A percentile compares a stretch with the other conserved stretches of the same genome.
phyloP scores from a whole-genome alignment of 2,888 invertebrate genomes.

The Dynastes grantii region DNA sequence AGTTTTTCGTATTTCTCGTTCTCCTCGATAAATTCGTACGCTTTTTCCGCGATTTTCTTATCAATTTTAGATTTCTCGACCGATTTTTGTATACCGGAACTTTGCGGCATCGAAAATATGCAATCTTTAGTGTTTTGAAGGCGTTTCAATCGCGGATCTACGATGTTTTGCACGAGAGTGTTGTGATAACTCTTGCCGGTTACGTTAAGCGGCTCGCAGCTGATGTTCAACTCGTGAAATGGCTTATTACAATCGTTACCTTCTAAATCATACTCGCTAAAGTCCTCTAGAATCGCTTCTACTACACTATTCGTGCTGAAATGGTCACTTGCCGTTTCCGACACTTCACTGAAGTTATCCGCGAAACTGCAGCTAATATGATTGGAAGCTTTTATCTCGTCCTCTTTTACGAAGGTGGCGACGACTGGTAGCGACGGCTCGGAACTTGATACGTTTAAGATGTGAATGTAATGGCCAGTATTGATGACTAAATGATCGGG shows the following conservation, averaged over 20 bases:
- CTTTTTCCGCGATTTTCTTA: slow-evolving; percentile 78
- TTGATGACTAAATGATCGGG: slow-evolving; percentile 69
- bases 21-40: slow-evolving; percentile 90
- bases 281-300: slow-evolving; percentile 70
- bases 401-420: slow-evolving; percentile 62
- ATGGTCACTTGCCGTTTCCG: slow-evolving; percentile 67
- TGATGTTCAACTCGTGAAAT: slow-evolving; percentile 70
- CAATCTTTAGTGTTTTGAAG: slow-evolving; percentile 66
- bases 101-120: slow-evolving; percentile 67
- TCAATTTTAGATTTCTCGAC: slow-evolving; percentile 67
- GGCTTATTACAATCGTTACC: slow-evolving; percentile 69
- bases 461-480: slow-evolving; percentile 70
- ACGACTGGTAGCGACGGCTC: slow-evolving; percentile 62
- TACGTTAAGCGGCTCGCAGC: slow-evolving; percentile 70
- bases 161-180: slow-evolving; percentile 67
- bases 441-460: slow-evolving; percentile 66
- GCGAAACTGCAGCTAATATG: slow-evolving; percentile 59
- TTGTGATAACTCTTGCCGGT: slow-evolving; percentile 70
- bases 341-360: slow-evolving; percentile 67
- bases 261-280: slow-evolving; percentile 70
- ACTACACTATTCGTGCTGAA: slow-evolving; percentile 66
- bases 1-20: slow-evolving; percentile 88
- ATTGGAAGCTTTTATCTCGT: slow-evolving; percentile 57
- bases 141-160: slow-evolving; percentile 68
- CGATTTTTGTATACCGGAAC: slow-evolving; percentile 59